Conservation (phyloP, 2,888 invertebrate species). For the Acanthococcus lagerstroemiae region DNA sequence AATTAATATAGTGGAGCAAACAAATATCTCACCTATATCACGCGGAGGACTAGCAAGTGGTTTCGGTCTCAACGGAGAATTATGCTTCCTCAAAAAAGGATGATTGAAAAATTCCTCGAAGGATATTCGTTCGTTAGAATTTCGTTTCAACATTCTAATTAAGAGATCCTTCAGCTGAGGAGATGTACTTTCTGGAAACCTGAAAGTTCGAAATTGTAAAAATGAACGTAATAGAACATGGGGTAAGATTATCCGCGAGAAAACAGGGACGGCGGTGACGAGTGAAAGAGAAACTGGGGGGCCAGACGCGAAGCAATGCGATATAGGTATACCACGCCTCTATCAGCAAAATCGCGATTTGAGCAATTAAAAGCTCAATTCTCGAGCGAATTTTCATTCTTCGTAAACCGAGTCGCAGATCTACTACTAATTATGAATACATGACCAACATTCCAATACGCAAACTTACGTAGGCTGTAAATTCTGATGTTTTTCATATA, state of each 20-base stretch:
- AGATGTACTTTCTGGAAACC: slow-evolving; percentile 90
- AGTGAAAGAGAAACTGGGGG: no score
- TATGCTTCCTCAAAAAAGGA: slow-evolving; percentile 68
- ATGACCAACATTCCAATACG: slow-evolving; percentile 4
- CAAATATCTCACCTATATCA: slow-evolving; percentile 4
- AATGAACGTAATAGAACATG: no score
- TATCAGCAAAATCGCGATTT: no score
- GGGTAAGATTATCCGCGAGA: no score
- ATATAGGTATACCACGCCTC: no score
- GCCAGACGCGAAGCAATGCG: no score
- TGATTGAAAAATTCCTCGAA: slow-evolving; percentile 95
- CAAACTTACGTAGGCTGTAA: slow-evolving; percentile 80
- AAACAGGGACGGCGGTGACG: no score
- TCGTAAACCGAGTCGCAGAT: no score
- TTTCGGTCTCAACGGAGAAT: slow-evolving; percentile 44
- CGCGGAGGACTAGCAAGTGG: slow-evolving; percentile 39
- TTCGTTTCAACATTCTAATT: slow-evolving; percentile 75
- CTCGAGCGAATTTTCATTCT: no score
- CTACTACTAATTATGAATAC: background rate
- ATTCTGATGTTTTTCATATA: slow-evolving; percentile 90
- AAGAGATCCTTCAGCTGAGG: slow-evolving; percentile 78
- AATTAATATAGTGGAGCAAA: background rate
- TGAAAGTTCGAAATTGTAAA: no score
- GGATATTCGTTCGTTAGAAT: slow-evolving; percentile 88
- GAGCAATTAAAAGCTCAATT: background rate